Base-by-base conservation (phyloP, 2,113 vertebrate genomes). In the Bothrops jararaca region DNA sequence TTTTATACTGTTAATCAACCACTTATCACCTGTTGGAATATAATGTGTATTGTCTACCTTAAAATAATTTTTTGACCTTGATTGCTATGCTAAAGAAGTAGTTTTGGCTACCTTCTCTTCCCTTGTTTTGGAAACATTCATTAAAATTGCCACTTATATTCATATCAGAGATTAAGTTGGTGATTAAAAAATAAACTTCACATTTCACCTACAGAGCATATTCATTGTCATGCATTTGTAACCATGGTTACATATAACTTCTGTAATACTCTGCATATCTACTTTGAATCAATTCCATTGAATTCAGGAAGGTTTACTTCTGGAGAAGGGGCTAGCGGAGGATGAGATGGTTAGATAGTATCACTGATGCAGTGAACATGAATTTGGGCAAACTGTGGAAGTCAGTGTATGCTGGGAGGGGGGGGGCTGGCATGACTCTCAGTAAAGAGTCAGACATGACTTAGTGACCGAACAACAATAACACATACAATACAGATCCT, bases 1-100 rank as follows among this genome's bases (percentile, higher is more conserved):
- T n/a, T 93, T 95, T 94, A 52, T 89, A 8, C 90, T 94, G 93
- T 58, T 90, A 93, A 93, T 92, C 86, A 94, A 50, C 5, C 57
- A 85, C 12, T 89, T 94, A 92, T 94, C 95, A 52, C 94, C 91
- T 0, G 0, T 1, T 93, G 90, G 29, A 7, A 0, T 93, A 93
- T 90, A 0, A 1, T 94, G 95, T 90, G 50, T 39, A 54, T 87
- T 57, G 92, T 64, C 94, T 92, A 92, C 94, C 85, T 93, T 9
- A 2, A 89, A 57, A 85, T 89, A 86, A 56, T 26, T 85, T 94
- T 91, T 91, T 91, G 45, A 95, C 92, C 64, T 95, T 53, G 85
- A 85, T 86, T 94, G 85, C 60, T 52, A 48, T 94, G 86, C 18
- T 57, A 94, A 95, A 92, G 9, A 91, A 93, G 89, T 90, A 23